Evolutionary conservation across 1,140 invertebrate species (phyloP).

Genomic region (Oedothorax gibbosus): DNA sequence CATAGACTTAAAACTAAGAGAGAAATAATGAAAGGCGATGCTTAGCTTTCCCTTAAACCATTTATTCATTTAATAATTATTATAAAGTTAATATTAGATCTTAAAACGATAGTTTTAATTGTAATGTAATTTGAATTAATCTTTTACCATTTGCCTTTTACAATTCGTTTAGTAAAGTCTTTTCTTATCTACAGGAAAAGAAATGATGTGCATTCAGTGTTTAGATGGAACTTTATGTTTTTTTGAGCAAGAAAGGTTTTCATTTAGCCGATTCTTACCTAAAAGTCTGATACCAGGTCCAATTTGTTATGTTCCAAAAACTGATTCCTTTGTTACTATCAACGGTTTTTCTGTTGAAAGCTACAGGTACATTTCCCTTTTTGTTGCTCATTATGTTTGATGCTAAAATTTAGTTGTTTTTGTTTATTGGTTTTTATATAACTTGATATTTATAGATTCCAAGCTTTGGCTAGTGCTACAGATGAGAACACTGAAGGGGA

Average conservation of each 20-base stretch:
- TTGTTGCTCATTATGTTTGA: neutral
- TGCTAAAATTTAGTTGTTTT: neutral
- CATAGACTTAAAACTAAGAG: neutral
- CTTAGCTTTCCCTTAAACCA: too few species aligned
- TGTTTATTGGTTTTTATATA: neutral
- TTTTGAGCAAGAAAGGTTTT: slow-evolving; percentile 88
- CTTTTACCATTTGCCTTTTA: slow-evolving; percentile 9
- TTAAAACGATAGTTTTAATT: neutral
- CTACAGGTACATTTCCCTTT: slow-evolving; percentile 76
- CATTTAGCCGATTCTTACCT: slow-evolving; percentile 80
- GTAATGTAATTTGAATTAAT: neutral
- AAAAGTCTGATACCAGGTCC: slow-evolving; percentile 83
- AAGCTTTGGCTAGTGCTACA: slow-evolving; percentile 69
- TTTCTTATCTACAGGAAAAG: slow-evolving; percentile 71
- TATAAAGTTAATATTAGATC: neutral
- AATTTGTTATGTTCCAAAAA: slow-evolving; percentile 79
- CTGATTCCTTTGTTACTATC: slow-evolving; percentile 83
- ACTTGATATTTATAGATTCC: slow-evolving; percentile 60
- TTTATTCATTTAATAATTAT: neutral
- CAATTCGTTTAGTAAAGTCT: neutral
- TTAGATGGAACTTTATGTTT: slow-evolving; percentile 85
- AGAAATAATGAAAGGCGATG: neutral
- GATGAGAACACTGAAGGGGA: slow-evolving; percentile 68
- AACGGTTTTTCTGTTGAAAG: slow-evolving; percentile 81
- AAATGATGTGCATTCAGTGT: slow-evolving; percentile 88